Percentiles rank a stretch among this genome's conserved stretches.
Evolutionary conservation across 2,797 vertebrate genomes (phyloP).

Genomic region (Protonibea diacanthus): DNA sequence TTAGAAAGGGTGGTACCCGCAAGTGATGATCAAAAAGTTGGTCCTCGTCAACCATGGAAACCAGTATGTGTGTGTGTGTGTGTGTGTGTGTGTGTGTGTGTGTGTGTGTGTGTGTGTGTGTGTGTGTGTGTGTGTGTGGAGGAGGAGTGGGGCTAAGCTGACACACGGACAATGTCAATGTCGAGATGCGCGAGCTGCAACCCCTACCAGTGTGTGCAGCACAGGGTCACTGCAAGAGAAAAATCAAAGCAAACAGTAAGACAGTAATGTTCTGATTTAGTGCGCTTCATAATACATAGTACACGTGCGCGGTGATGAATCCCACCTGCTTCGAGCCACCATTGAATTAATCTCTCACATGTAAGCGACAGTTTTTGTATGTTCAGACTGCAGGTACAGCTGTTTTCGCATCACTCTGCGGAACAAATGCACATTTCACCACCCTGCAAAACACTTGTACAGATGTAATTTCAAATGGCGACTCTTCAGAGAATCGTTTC

Average conservation of each 20-base stretch:
- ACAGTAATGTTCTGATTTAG: neutral
- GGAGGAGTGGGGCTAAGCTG: conserved; percentile 29
- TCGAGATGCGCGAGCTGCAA: conserved; percentile 61
- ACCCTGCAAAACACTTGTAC: neutral
- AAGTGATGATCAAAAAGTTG: too few species aligned
- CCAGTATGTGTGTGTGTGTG: too few species aligned
- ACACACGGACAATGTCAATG: conserved; percentile 72
- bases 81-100: conserved; percentile 23
- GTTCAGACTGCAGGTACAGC: too few species aligned
- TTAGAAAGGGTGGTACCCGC: too few species aligned
- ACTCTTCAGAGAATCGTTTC: conserved; percentile 3
- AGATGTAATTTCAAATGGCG: conserved; percentile 12
- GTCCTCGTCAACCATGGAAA: too few species aligned
- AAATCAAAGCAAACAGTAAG: neutral
- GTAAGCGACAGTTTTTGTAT: too few species aligned
- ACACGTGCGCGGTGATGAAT: neutral
- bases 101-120: conserved; percentile 21
- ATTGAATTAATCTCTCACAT: neutral
- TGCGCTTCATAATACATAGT: too few species aligned
- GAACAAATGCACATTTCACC: too few species aligned
- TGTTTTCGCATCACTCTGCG: too few species aligned
- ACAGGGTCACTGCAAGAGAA: neutral
- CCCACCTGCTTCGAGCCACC: neutral
- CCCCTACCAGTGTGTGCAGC: conserved; percentile 18
- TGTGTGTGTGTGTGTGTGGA: conserved; percentile 29